Evolutionary conservation across 2,888 invertebrate genomes (phyloP), one percentile per base, ranked within the genome.

Genomic region (Koerneria pararmatus): DNA sequence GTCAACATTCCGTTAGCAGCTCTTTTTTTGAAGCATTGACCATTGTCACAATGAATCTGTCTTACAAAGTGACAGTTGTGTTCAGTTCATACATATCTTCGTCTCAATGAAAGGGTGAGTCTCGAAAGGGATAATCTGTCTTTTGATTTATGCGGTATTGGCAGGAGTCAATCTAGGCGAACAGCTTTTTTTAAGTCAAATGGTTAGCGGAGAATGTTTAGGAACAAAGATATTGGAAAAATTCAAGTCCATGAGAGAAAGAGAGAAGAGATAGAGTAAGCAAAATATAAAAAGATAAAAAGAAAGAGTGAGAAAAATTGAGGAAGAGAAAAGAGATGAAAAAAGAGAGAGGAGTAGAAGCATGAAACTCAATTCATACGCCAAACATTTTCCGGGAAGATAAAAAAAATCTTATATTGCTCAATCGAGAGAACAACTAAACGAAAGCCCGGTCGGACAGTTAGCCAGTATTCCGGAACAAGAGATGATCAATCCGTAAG

Each of bases 181-280:
- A n/a, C n/a, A n/a, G n/a, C n/a, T n/a, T n/a, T n/a, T n/a, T n/a
- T n/a, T n/a, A n/a, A n/a, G n/a, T n/a, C n/a, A n/a, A n/a, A n/a
- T n/a, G n/a, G n/a, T n/a, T n/a, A n/a, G n/a, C n/a, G 57, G 32
- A 1, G 63, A 63, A 31, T 53, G 53, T 6, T 51, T 32, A 63
- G 24, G 22, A 46, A 63, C 63, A 53, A 63, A 54, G 6, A 29
- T 24, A 29, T 8, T 6, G 24, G 32, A 11, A 11, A 22, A 11
- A 57, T 32, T 32, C 11, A 32, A 24, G 24, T 15, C 22, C 11
- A 41, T 11, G 46, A n/a, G n/a, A 41, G 46, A 41, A n/a, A 41
- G 46, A 15, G 46, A n/a, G n/a, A n/a, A n/a, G 46, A 57, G 32
- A 19, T 6, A 32, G 32, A 32, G 32, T 32, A 32, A 11, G 34